Conservation (phyloP, 1,140 invertebrate species). For the Sycophila sp. region DNA sequence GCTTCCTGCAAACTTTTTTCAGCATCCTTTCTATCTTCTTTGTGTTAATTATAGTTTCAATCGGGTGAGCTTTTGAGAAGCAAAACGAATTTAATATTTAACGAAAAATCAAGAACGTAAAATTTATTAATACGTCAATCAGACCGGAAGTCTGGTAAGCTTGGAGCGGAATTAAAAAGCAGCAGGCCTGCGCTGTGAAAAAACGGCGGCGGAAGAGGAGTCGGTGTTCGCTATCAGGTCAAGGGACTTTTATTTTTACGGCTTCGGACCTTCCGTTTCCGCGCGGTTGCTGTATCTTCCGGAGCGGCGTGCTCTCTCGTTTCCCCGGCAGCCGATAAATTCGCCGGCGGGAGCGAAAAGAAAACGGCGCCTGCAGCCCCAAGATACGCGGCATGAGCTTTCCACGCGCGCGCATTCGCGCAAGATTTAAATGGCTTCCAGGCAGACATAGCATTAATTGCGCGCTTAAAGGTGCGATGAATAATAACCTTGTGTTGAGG, state of each 20-base stretch:
- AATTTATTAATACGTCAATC: too few relatives aligned
- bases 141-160: too few relatives aligned
- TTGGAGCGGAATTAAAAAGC: neutral
- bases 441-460: neutral
- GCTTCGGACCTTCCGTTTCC: neutral
- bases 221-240: neutral
- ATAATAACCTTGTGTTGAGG: neutral
- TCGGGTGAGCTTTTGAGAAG: too few relatives aligned
- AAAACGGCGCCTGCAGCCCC: slow-evolving; percentile 38
- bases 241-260: slow-evolving; percentile 18
- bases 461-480: neutral
- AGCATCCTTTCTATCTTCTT: too few relatives aligned
- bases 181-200: neutral
- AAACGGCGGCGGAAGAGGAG: neutral
- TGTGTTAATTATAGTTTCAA: too few relatives aligned
- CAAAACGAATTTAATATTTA: too few relatives aligned
- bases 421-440: too few relatives aligned
- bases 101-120: too few relatives aligned
- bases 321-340: slow-evolving; percentile 37
- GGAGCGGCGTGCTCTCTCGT: slow-evolving; percentile 14
- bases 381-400: slow-evolving; percentile 27
- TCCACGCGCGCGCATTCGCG: too few relatives aligned
- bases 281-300: slow-evolving; percentile 21
- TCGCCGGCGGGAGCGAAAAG: slow-evolving; percentile 34
- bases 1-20: too few relatives aligned